Evolutionary conservation across 2,113 vertebrate genomes (phyloP).

Genomic region (Alexandromys fortis): DNA sequence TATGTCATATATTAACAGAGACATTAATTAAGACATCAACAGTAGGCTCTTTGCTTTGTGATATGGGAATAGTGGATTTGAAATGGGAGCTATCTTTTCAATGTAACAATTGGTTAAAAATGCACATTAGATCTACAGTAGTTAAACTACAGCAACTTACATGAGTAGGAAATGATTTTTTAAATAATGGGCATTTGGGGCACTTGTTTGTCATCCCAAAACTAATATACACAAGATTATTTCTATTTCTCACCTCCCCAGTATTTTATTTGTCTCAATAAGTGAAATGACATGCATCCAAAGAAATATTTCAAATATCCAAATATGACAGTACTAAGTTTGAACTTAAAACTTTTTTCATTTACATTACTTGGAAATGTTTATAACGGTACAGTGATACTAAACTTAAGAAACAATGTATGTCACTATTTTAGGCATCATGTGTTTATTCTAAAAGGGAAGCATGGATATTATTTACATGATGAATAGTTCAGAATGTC

Average conservation of each 20-base stretch:
- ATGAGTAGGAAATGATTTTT: neutral
- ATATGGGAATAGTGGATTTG: neutral
- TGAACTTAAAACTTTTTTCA: neutral
- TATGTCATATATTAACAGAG: neutral
- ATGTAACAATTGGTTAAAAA: neutral
- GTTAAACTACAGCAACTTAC: neutral
- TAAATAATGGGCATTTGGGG: neutral
- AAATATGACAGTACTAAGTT: neutral
- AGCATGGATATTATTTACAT: neutral
- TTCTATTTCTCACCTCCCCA: neutral
- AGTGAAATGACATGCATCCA: neutral
- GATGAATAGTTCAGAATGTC: neutral
- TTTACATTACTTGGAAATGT: neutral
- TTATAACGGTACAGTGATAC: neutral
- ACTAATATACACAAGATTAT: neutral
- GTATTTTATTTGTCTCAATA: neutral
- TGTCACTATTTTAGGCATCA: neutral
- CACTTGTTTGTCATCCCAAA: neutral
- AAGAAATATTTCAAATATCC: neutral
- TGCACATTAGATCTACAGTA: neutral
- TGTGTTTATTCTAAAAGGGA: neutral
- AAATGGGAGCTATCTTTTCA: neutral
- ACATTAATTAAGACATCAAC: neutral
- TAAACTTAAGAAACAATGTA: neutral
- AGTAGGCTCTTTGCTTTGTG: neutral